A percentile compares a stretch with the other conserved stretches of the same genome.
Conservation (phyloP, 2,113 vertebrate genomes). For the Zosterops japonicus region DNA sequence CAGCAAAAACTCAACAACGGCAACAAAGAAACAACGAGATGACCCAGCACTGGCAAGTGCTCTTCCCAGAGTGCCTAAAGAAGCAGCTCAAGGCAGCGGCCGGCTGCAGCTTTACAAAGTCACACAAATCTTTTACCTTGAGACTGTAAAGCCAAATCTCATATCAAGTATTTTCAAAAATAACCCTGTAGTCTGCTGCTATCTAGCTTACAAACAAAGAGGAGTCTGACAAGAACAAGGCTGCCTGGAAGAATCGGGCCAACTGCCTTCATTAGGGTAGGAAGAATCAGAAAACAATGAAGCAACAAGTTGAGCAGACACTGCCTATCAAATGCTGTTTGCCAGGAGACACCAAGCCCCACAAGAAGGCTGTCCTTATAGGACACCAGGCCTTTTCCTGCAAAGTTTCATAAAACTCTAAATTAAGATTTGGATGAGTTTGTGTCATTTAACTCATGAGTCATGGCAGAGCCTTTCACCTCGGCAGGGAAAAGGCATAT, state of each 20-base stretch:
- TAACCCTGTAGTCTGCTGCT: constrained; percentile 1
- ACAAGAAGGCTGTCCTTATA: background rate
- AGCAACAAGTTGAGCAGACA: constrained; percentile 65
- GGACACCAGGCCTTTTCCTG: background rate
- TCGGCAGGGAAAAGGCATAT: background rate
- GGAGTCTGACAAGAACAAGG: background rate
- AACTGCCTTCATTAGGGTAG: background rate
- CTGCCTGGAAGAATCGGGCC: background rate
- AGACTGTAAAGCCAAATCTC: constrained; percentile 37
- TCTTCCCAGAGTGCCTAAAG: background rate
- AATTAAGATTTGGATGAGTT: constrained; percentile 16
- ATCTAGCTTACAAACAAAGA: constrained; percentile 50
- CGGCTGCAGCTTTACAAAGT: constrained; percentile 26
- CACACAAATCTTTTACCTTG: constrained; percentile 36
- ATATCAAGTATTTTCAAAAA: constrained; percentile 57
- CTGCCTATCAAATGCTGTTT: background rate
- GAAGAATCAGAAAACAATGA: constrained; percentile 34
- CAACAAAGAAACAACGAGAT: background rate
- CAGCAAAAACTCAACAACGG: background rate
- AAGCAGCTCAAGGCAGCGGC: background rate
- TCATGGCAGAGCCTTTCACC: background rate
- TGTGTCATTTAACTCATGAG: constrained; percentile 30
- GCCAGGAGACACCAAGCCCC: background rate
- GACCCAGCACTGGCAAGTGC: background rate
- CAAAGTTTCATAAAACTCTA: constrained; percentile 26